Percentiles rank a stretch among this genome's conserved stretches.
phyloP scores from a whole-genome alignment of 2,888 invertebrate species.

The Punctoribates punctum region DNA sequence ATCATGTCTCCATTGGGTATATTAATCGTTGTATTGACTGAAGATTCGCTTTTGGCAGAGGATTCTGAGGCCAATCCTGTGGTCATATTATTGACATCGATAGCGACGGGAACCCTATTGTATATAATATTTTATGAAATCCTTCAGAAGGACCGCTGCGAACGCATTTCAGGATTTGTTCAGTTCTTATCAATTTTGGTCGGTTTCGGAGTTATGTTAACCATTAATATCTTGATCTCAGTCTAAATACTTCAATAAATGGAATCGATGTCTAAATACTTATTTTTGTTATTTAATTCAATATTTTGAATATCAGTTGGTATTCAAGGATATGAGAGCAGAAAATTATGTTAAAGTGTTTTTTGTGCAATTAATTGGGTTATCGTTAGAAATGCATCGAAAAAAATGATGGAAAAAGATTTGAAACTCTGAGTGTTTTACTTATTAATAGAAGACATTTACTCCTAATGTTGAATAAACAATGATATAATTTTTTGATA shows the following conservation, averaged over 20 bases:
- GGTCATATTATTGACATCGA: constrained; percentile 45
- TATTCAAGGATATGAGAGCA: no score
- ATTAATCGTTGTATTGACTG: constrained; percentile 45
- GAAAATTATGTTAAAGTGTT: no score
- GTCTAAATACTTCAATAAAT: background rate
- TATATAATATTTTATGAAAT: constrained; percentile 48
- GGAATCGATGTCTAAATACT: constrained; percentile 54
- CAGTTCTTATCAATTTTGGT: constrained; percentile 18
- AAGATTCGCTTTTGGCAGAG: constrained; percentile 40
- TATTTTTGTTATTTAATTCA: no score
- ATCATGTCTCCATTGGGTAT: constrained; percentile 71
- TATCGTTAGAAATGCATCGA: no score
- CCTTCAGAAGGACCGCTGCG: constrained; percentile 44
- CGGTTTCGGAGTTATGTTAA: constrained; percentile 21
- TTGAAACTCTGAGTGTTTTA: no score
- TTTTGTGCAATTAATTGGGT: no score
- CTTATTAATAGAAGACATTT: no score
- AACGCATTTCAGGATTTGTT: background rate
- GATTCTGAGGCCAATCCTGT: constrained; percentile 21
- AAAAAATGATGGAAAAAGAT: no score
- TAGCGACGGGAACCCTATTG: constrained; percentile 47
- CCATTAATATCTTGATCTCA: constrained; percentile 12
- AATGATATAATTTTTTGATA: no score
- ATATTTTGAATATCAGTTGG: no score
- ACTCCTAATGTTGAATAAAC: no score